Evolutionary conservation across 2,888 invertebrate genomes (phyloP), one percentile per base, ranked within the genome.

Genomic region (Drosophila multiciliata): DNA sequence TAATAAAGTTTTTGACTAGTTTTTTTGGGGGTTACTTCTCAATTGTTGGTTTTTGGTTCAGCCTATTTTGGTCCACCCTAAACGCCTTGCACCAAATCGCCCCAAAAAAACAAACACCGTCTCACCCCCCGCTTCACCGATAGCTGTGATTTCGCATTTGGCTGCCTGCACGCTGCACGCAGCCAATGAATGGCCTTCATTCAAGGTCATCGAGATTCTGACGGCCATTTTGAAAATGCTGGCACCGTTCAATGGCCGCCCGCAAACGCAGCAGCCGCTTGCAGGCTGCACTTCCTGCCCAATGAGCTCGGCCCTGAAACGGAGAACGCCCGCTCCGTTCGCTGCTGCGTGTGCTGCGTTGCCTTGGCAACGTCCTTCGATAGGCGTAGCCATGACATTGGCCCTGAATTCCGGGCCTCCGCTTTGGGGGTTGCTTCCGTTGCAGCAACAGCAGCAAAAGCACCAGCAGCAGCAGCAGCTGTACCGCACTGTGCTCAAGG

Each of bases 311-410:
- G 75, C 78, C 71, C 87, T 73, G 74, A 69, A 76, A 62, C 60
- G 53, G 75, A 66, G 80, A 77, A 80, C 73, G 73, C 75, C 74
- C 20, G 73, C 73, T 50, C 67, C 63, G 68, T 59, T 75, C 66
- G 80, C 80, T 75, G 84, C 87, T 75, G 84, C 87, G 76, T 87
- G 80, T 73, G 69, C 75, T 74, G 78, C n/a, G 38, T 38, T 77
- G 84, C 85, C 80, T 89, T 85, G 89, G 73, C 73, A 69, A 75
- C 80, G 83, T 68, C 83, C 89, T 87, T 80, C 77, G 73, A 71
- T 86, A 80, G 91, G 91, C 91, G 91, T 91, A 80, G 82, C 91
- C 91, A 88, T 89, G 91, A 88, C 85, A 89, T 89, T 89, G 90
- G 77, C 89, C 73, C 54, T 83, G 74, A 66, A 75, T 66, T 66